Evolutionary conservation across 2,888 invertebrate species (phyloP).

Genomic region (Drosophila austrosaltans): DNA sequence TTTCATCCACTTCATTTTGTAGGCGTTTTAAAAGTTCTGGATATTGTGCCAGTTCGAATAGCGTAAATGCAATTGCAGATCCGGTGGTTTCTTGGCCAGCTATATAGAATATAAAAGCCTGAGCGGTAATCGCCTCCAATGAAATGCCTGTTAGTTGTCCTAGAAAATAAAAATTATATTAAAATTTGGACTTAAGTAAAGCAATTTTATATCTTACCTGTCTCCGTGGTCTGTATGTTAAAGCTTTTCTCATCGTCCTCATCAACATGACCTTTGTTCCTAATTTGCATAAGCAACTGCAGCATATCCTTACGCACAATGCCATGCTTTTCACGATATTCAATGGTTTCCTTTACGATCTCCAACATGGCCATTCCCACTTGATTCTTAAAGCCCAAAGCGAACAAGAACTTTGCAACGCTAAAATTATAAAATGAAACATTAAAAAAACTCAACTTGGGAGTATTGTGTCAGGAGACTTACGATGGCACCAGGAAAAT

Average conservation of each 20-base stretch:
- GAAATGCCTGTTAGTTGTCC: slow-evolving; percentile 69
- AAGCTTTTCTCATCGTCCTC: slow-evolving; percentile 66
- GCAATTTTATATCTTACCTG: slow-evolving; percentile 47
- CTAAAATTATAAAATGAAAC: slow-evolving; percentile 30
- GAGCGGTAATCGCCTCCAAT: slow-evolving; percentile 79
- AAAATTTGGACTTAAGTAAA: neutral
- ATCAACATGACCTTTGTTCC: slow-evolving; percentile 78
- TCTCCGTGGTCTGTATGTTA: slow-evolving; percentile 58
- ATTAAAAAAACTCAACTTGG: neutral
- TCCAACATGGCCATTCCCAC: slow-evolving; percentile 79
- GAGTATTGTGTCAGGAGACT: slow-evolving; percentile 30
- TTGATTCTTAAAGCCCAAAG: slow-evolving; percentile 60
- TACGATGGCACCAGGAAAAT: slow-evolving; percentile 76
- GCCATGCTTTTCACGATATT: slow-evolving; percentile 82
- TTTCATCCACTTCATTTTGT: slow-evolving; percentile 80
- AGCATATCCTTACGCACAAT: slow-evolving; percentile 83
- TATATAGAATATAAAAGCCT: slow-evolving; percentile 82
- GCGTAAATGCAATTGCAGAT: slow-evolving; percentile 80
- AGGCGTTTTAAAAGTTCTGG: slow-evolving; percentile 79
- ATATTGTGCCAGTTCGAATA: slow-evolving; percentile 83
- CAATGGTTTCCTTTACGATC: slow-evolving; percentile 82
- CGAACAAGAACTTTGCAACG: slow-evolving; percentile 54
- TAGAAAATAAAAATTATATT: slow-evolving; percentile 15
- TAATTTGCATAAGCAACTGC: slow-evolving; percentile 83
- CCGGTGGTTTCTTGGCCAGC: slow-evolving; percentile 84